Base-by-base conservation (phyloP, 2,888 invertebrate genomes). In the Agriopis marginaria region DNA sequence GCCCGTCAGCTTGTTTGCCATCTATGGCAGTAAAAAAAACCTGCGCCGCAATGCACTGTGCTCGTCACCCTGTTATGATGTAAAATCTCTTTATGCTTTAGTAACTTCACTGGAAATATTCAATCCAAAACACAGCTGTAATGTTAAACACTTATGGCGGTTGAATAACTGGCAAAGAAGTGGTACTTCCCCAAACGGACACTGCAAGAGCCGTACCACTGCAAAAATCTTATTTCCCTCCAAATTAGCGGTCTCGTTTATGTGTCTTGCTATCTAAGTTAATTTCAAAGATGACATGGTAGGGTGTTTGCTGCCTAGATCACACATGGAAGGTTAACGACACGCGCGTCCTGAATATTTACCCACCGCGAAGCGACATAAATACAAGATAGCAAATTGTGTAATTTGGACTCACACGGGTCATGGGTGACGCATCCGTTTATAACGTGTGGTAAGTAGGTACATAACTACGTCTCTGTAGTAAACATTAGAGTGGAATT, bases 281-380 rank as follows among this genome's bases (percentile, higher is more conserved):
- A 53, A 40, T 63, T 68, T 62, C 42, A 60, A 53, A 65, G 68
- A 69, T 73, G 70, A 71, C 53, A 65, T 67, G 12, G 39, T 17
- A 51, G n/a, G 49, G 58, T 61, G 55, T 51, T 51, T 63, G 72
- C 68, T 68, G 63, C 51, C 55, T 42, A 67, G 54, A 39, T 12
- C 58, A 67, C 56, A 40, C 62, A 55, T 71, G 51, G 54, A 71
- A 59, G 72, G 71, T 71, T 75, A 74, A 75, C 71, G 68, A 70
- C 67, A 47, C 54, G 78, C 77, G 84, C 78, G 79, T 64, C 77
- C 82, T 80, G 83, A 82, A 83, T 84, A 77, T 64, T 60, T 71
- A 77, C 71, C 75, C 70, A 67, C 71, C 61, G 63, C 70, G 68
- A 71, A 73, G 66, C 61, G 53, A 58, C 64, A 65, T 70, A 66